Evolutionary conservation across 2,888 invertebrate genomes (phyloP), one percentile per base, ranked within the genome.

Genomic region (Lagria hirta): DNA sequence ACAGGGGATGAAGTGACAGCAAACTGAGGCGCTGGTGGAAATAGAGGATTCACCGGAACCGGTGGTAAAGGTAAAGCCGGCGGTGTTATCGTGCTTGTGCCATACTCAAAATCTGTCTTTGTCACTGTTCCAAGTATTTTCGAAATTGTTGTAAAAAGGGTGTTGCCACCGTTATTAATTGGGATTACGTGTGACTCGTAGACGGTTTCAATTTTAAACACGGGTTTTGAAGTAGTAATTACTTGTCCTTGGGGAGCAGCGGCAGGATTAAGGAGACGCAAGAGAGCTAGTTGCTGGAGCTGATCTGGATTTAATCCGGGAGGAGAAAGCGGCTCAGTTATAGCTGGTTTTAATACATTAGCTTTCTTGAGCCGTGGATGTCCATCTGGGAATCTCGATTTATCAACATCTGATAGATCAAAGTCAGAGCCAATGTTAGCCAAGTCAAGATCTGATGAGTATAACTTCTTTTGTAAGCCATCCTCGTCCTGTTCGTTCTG

Each of bases 141-240:
- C 0, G 88, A 88, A 16, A 91, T 78, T 1, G 90, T 91, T 61
- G 86, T 87, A 47, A 82, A 81, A 18, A 84, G 75, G 0, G 89
- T 90, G 54, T 79, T 84, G 35, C 81, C 82, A 2, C 86, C 88
- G 61, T 85, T 84, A 23, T 85, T 79, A 5, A 90, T 72, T 0
- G 90, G 90, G 42, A 91, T 82, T 0, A 90, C 81, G 62, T 88
- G 88, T 0, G 89, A 86, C 66, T 90, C 88, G 68, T 84, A 90
- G 6, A 90, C 69, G 0, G 90, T 90, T 65, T 89, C 87, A 12
- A 84, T 74, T 65, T 82, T 83, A 5, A 88, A 64, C 4, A 90
- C 75, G 0, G 90, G 89, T 48, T 83, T 83, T 0, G 89, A 88
- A 1, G 87, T 86, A 1, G 89, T 88, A 23, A 89, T 80, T 1